Evolutionary conservation across 2,888 invertebrate species (phyloP), one percentile per base, ranked within the genome.

Genomic region (Lycaena phlaeas): DNA sequence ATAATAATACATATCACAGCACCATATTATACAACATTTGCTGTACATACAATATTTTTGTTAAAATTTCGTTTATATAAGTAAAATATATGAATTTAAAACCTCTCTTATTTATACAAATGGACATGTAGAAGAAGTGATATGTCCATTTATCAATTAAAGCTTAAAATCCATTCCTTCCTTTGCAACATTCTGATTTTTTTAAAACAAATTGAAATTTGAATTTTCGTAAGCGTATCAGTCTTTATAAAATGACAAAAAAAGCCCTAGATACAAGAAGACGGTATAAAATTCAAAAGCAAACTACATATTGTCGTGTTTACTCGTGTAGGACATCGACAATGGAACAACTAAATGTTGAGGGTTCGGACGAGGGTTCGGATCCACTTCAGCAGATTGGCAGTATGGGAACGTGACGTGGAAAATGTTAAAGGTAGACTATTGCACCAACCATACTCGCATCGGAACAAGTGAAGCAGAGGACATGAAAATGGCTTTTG

Each of bases 1-100:
- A 63, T 59, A 67, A 66, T 59, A 69, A 66, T 67, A 70, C 66
- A 68, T 72, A 75, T 72, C 71, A 75, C 70, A 75, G 75, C 64
- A 65, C 67, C 64, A 61, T 58, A n/a, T n/a, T n/a, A 63, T 61
- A 67, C 66, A 68, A 61, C 64, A 59, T 49, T 57, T 56, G 63
- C 64, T 69, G 64, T 64, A 61, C 30, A 39, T 59, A 60, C 55
- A 56, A 61, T 57, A 54, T 59, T 50, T 59, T 61, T 63, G 59
- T 54, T 63, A 63, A 65, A 57, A 60, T 59, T 57, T 55, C 51
- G 55, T 53, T 56, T 54, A 48, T 51, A 43, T 53, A 54, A 50
- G 53, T 41, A 42, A 43, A 41, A 43, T 9, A 38, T 42, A 41
- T 54, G 41, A 53, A 49, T 51, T 45, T 58, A 54, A 57, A 57